Evolutionary conservation across 2,888 invertebrate genomes (phyloP).

Genomic region (Parelbella ahira): DNA sequence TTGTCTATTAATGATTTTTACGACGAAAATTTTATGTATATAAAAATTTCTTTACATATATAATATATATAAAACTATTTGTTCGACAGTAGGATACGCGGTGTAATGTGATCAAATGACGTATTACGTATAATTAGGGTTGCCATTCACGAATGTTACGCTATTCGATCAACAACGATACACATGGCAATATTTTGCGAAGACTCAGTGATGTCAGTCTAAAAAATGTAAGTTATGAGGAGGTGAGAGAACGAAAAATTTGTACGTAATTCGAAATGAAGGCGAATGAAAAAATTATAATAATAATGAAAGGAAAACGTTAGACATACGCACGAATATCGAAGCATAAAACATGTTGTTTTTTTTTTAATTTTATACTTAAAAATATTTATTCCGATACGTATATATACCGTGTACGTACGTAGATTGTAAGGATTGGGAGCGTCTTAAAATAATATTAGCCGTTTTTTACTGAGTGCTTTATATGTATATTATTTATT

Average conservation of each 20-base stretch:
- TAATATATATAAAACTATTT: slow-evolving; percentile 22
- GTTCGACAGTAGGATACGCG: slow-evolving; percentile 21
- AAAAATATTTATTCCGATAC: slow-evolving; percentile 71
- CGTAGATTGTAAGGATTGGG: too few species aligned
- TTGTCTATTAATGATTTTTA: too few species aligned
- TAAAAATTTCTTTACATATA: too few species aligned
- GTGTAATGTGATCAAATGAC: slow-evolving; percentile 32
- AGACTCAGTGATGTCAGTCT: not conserved
- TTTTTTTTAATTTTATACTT: slow-evolving; percentile 77
- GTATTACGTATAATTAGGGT: slow-evolving; percentile 34
- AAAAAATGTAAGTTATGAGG: not conserved
- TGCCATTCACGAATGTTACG: slow-evolving; percentile 35
- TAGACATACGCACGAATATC: slow-evolving; percentile 52
- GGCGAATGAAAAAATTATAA: slow-evolving; percentile 4
- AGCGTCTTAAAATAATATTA: too few species aligned
- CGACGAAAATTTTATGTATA: too few species aligned
- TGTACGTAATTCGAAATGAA: slow-evolving; percentile 3
- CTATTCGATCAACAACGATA: slow-evolving; percentile 32
- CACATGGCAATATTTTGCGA: slow-evolving; percentile 27
- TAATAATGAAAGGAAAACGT: slow-evolving; percentile 21
- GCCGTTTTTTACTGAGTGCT: slow-evolving; percentile 7
- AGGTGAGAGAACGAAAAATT: not conserved
- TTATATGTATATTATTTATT: too few species aligned
- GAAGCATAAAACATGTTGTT: slow-evolving; percentile 66
- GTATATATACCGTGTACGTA: slow-evolving; percentile 58